Conservation (phyloP, 2,888 invertebrate species). For the Alsophila aescularia region DNA sequence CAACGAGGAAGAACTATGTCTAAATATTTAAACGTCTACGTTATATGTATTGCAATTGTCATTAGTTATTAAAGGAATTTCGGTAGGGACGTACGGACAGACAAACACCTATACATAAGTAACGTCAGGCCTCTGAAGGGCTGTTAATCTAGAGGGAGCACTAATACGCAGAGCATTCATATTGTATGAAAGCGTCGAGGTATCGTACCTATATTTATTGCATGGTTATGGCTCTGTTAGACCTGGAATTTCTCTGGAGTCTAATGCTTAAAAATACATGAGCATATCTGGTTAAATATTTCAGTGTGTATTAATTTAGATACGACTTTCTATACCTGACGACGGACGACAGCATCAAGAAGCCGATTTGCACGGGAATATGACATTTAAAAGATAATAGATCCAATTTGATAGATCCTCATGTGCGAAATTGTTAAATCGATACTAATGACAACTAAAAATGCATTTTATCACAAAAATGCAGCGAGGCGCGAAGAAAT, state of each 20-base stretch:
- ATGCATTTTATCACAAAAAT: no score
- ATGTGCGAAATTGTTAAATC: no score
- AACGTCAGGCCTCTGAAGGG: conserved; percentile 59
- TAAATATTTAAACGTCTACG: conserved; percentile 78
- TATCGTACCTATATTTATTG: conserved; percentile 57
- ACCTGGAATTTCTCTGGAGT: conserved; percentile 21
- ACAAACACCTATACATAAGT: conserved; percentile 36
- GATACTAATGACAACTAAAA: no score
- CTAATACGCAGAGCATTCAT: conserved; percentile 64
- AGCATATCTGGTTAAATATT: neutral
- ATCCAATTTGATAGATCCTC: no score
- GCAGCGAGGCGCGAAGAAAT: no score
- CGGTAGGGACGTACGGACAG: conserved; percentile 52
- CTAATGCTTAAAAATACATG: conserved; percentile 13
- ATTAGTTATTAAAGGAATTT: conserved; percentile 77
- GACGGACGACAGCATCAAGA: no score
- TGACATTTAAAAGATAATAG: no score
- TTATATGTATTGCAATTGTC: conserved; percentile 84
- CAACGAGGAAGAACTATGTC: conserved; percentile 35
- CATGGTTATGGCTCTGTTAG: conserved; percentile 47
- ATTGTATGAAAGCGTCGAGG: conserved; percentile 58
- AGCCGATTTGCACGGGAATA: no score
- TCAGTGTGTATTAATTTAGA: no score
- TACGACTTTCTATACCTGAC: no score
- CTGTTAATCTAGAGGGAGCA: conserved; percentile 67